Base-by-base conservation (phyloP, 2,113 vertebrate species). In the Merops nubicus region DNA sequence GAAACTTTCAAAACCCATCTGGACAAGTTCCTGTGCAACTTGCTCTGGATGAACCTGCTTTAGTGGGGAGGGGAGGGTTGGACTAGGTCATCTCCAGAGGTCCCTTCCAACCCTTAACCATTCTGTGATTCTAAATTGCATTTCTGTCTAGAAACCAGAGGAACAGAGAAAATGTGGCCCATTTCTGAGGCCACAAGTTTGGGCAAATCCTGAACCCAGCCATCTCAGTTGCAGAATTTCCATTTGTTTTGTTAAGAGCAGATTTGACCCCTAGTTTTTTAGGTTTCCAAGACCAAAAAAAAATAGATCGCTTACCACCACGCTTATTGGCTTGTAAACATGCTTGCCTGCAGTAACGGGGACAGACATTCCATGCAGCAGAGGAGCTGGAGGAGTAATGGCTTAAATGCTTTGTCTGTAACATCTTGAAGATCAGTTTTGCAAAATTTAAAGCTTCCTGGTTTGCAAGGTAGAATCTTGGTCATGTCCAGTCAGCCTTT, bases 281-380 rank as follows among this genome's bases (percentile, higher is more conserved):
- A 28, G 19, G 25, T 53, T 92, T 95, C 62, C 28, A 43, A 31
- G 17, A 56, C 19, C 1, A 48, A 47, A 78, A 50, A 7, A 14
- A 56, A 60, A 23, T 60, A 4, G 21, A 60, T 36, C 15, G 5
- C 33, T 84, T 81, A 8, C 29, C 42, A 3, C 70, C 9, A 12
- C 0, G 1, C 54, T 77, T 31, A 40, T 19, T 70, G 33, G 19
- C 28, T 83, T 1, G 3, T 80, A 62, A 69, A 77, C 2, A 0
- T 74, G 17, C 10, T 59, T 88, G 31, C 45, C 28, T 77, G n/a
- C 54, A 53, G 23, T 40, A 65, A 42, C 11, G 18, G 29, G 4
- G 9, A 57, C 50, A 94, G 25, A n/a, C n/a, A n/a, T n/a, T n/a
- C 13, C 8, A 8, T 53, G 59, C 34, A 5, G 85, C 26, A 31